These are phyloP conservation scores for Incurvaria masculella DNA, from an alignment of 2,888 invertebrate genomes.

Conservation along the genomic window DNA sequence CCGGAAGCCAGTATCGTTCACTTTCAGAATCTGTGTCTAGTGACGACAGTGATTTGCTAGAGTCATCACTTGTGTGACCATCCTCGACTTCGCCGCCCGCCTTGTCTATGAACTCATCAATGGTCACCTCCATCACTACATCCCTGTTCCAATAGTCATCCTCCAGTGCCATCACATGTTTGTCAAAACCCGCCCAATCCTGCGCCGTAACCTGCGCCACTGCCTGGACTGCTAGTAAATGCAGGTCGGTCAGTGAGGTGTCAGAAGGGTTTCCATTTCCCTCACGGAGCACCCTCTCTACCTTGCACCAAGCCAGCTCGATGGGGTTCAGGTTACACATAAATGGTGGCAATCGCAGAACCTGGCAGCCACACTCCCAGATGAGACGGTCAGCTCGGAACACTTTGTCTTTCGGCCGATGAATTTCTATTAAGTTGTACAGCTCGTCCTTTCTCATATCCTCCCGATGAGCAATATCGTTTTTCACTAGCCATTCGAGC, in stretches of 20 bases:
- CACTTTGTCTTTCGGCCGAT: background rate
- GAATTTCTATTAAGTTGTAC: conserved; percentile 2
- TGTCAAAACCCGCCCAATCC: conserved; percentile 5
- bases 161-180: conserved; percentile 3
- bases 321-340: conserved; percentile 7
- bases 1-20: too few relatives aligned
- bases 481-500: conserved; percentile 4
- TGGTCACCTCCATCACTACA: conserved; percentile 4
- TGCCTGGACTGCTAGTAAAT: conserved; percentile 1
- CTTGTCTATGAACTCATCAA: conserved; percentile 6
- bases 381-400: conserved; percentile 4
- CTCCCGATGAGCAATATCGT: conserved; percentile 3
- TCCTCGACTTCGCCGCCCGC: too few relatives aligned
- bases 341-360: conserved; percentile 4
- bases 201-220: conserved; percentile 4
- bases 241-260: conserved; percentile 4
- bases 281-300: conserved; percentile 2
- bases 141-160: conserved; percentile 5
- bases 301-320: conserved; percentile 5
- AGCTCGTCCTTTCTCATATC: conserved; percentile 4
- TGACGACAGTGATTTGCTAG: too few relatives aligned
- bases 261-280: too few relatives aligned
- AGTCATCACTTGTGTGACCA: too few relatives aligned
- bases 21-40: too few relatives aligned
- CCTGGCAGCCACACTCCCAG: conserved; percentile 1